These are phyloP conservation scores for Argynnis bischoffii DNA, from an alignment of 2,888 invertebrate genomes.

Conservation along the genomic window DNA sequence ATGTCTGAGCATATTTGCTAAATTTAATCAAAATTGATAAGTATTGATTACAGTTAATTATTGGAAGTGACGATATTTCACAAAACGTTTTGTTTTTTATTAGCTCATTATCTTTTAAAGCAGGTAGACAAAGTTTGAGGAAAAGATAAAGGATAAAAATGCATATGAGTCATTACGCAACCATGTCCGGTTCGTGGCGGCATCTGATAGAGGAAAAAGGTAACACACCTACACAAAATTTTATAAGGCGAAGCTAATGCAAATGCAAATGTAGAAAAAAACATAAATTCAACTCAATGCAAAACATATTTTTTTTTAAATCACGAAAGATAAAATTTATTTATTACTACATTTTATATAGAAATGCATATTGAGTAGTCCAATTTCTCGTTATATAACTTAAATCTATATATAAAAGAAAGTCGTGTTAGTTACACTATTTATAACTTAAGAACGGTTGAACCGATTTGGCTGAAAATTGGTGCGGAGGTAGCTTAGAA, in stretches of 20 bases:
- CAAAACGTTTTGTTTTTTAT: not conserved
- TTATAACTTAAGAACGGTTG: too few species aligned
- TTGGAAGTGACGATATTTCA: not conserved
- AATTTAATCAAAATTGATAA: too few species aligned
- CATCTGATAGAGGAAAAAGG: slow-evolving; percentile 29
- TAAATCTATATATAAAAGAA: too few species aligned
- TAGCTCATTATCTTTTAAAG: not conserved
- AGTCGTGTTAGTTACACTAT: too few species aligned
- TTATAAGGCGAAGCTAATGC: slow-evolving; percentile 7
- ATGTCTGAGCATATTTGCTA: too few species aligned
- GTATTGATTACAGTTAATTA: too few species aligned
- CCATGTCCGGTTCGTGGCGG: slow-evolving; percentile 32
- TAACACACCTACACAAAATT: slow-evolving; percentile 25
- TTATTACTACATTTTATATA: too few species aligned
- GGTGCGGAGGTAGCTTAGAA: too few species aligned
- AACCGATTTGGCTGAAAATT: too few species aligned
- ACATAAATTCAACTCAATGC: not conserved
- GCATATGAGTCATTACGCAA: slow-evolving; percentile 34
- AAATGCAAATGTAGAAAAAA: slow-evolving; percentile 8
- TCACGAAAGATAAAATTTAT: not conserved
- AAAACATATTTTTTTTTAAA: not conserved
- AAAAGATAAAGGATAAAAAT: slow-evolving; percentile 31
- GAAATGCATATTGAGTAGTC: too few species aligned
- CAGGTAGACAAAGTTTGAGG: slow-evolving; percentile 23
- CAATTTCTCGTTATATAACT: too few species aligned